phyloP scores from a whole-genome alignment of 2,888 invertebrate species.

The Helobdella robusta region DNA sequence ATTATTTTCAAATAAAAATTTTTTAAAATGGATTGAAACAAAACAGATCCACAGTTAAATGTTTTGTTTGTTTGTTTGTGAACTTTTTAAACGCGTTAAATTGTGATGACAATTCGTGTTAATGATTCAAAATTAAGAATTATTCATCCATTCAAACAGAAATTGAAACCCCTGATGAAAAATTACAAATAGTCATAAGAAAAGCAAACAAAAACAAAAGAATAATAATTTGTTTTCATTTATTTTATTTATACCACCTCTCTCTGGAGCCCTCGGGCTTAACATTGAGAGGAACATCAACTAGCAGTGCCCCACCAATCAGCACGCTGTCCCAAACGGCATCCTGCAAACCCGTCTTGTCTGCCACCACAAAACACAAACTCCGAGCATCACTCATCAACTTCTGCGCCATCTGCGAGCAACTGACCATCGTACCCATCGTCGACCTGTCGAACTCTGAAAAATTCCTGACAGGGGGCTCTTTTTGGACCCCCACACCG shows the following conservation, averaged over 20 bases:
- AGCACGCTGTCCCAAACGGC: slow-evolving; percentile 78
- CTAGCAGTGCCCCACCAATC: slow-evolving; percentile 66
- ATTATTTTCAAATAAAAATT: too few relatives aligned
- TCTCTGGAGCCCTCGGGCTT: slow-evolving; percentile 86
- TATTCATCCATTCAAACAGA: too few relatives aligned
- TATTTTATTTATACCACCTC: slow-evolving; percentile 53
- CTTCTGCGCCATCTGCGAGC: slow-evolving; percentile 9
- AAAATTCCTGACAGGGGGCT: slow-evolving; percentile 56
- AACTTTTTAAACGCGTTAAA: too few relatives aligned
- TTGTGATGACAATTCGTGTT: too few relatives aligned
- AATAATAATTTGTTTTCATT: background rate
- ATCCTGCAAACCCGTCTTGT: slow-evolving; percentile 57
- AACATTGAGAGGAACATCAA: slow-evolving; percentile 75
- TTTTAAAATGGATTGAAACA: too few relatives aligned
- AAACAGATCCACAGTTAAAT: too few relatives aligned
- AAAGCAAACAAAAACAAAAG: background rate
- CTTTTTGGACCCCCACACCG: slow-evolving; percentile 63
- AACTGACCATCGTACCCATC: background rate
- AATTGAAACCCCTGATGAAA: too few relatives aligned
- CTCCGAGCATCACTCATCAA: slow-evolving; percentile 36
- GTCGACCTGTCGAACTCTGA: slow-evolving; percentile 31
- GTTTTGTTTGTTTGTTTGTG: too few relatives aligned
- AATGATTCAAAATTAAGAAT: too few relatives aligned
- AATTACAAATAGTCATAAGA: background rate
- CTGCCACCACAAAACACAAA: slow-evolving; percentile 60